phyloP scores from a whole-genome alignment of 2,888 invertebrate species.

The Noctuana brunneofusca region DNA sequence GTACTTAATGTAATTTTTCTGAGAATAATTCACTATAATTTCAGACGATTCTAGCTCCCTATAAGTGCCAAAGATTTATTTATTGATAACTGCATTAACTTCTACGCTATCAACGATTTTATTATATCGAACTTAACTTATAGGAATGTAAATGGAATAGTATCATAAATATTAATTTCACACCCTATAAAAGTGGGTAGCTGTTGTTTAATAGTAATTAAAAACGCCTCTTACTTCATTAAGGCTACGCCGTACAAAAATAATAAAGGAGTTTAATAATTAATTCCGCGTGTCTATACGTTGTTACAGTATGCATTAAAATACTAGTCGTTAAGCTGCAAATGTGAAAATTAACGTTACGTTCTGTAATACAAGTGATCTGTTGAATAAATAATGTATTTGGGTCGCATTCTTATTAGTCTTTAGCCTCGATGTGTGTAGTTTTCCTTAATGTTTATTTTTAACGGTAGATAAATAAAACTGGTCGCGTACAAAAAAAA shows the following conservation, averaged over 20 bases:
- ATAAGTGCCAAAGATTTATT: background rate
- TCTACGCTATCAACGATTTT: conserved; percentile 14
- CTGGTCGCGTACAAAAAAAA: conserved; percentile 10
- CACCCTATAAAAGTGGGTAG: conserved; percentile 5
- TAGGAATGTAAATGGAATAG: conserved; percentile 8
- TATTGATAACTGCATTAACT: background rate
- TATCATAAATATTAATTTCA: conserved; percentile 22
- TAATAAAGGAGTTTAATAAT: conserved; percentile 25
- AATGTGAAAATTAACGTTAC: conserved; percentile 22
- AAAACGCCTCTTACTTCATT: conserved; percentile 23
- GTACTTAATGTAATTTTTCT: too few relatives aligned
- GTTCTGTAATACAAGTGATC: conserved; percentile 20
- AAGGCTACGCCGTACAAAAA: conserved; percentile 7
- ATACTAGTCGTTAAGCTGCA: conserved; percentile 8
- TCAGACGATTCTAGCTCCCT: background rate
- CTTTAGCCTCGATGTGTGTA: conserved; percentile 14
- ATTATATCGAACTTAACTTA: conserved; percentile 15
- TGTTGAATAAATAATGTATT: conserved; percentile 27
- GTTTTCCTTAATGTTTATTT: conserved; percentile 18
- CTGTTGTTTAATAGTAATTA: conserved; percentile 1
- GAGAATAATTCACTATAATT: background rate
- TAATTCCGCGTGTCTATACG: conserved; percentile 2
- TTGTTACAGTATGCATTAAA: conserved; percentile 17
- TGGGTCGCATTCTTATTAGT: conserved; percentile 21
- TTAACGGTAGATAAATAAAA: conserved; percentile 6